Conservation (phyloP, 2,113 vertebrate species). For the Nannobrachium achirus region DNA sequence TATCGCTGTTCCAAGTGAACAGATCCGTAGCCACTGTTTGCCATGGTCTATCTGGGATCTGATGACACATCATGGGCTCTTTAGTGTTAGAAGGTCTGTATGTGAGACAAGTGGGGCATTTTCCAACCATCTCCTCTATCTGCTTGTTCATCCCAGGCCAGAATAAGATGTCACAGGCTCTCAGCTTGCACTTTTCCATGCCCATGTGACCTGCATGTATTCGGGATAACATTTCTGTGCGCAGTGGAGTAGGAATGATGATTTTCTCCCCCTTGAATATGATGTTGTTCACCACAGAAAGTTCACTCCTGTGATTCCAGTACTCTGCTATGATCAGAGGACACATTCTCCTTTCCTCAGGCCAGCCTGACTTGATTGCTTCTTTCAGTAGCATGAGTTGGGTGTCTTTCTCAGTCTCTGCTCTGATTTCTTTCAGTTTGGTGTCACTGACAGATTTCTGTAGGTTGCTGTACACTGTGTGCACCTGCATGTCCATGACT, state of each 20-base stretch:
- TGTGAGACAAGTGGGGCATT: too few species aligned
- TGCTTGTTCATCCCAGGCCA: too few species aligned
- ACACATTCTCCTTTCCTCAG: slow-evolving; percentile 14
- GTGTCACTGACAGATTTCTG: slow-evolving; percentile 21
- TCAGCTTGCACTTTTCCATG: too few species aligned
- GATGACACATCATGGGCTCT: too few species aligned
- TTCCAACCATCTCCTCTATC: too few species aligned
- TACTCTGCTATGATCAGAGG: slow-evolving; percentile 15
- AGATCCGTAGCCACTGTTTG: too few species aligned
- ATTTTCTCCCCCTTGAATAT: slow-evolving; percentile 43
- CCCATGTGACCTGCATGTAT: too few species aligned
- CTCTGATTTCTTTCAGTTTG: slow-evolving; percentile 1
- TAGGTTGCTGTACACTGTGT: background rate
- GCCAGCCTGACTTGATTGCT: slow-evolving; percentile 6
- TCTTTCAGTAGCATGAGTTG: too few species aligned
- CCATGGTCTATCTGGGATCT: too few species aligned
- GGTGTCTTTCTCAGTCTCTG: slow-evolving; percentile 6
- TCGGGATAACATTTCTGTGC: slow-evolving; percentile 5
- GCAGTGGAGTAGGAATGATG: slow-evolving; percentile 8
- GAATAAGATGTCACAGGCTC: too few species aligned
- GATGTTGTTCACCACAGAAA: slow-evolving; percentile 2
- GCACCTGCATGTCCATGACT: slow-evolving; percentile 30
- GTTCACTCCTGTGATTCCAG: slow-evolving; percentile 32
- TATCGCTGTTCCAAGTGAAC: too few species aligned
- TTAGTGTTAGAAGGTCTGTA: too few species aligned